These are phyloP conservation scores for Strigamia transsilvanica DNA, from an alignment of 2,888 invertebrate genomes.

Conservation along the genomic window DNA sequence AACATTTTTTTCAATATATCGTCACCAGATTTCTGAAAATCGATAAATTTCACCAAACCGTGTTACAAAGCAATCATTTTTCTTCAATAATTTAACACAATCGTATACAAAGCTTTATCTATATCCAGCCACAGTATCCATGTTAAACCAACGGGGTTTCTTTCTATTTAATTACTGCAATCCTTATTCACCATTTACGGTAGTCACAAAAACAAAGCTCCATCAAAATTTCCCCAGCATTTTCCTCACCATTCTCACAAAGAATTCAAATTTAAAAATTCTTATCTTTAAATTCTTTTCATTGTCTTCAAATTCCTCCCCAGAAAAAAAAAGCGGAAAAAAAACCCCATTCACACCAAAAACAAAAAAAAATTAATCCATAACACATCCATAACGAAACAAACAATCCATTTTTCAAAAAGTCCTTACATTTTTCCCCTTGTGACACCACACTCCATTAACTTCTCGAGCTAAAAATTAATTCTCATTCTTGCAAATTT, in stretches of 20 bases:
- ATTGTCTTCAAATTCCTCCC: neutral
- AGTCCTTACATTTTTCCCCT: neutral
- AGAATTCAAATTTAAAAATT: constrained; percentile 20
- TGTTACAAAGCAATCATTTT: no score
- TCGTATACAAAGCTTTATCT: no score
- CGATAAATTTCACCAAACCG: no score
- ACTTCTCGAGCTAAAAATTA: constrained; percentile 18
- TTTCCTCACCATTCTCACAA: neutral
- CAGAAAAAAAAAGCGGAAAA: no score
- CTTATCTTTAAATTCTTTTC: neutral
- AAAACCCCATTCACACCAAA: neutral
- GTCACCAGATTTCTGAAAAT: no score
- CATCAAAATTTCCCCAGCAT: neutral
- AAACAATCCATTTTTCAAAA: neutral
- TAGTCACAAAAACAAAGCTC: neutral
- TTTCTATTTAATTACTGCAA: no score
- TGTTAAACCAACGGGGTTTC: no score
- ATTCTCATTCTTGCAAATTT: constrained; percentile 32
- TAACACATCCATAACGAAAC: neutral
- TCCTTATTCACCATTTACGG: neutral
- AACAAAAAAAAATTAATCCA: neutral
- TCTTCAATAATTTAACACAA: no score
- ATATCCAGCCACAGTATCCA: no score
- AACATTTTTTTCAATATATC: no score
- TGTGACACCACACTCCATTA: constrained; percentile 4